Base-by-base conservation (phyloP, 1,140 invertebrate genomes). In the Drosophila punjabiensis region DNA sequence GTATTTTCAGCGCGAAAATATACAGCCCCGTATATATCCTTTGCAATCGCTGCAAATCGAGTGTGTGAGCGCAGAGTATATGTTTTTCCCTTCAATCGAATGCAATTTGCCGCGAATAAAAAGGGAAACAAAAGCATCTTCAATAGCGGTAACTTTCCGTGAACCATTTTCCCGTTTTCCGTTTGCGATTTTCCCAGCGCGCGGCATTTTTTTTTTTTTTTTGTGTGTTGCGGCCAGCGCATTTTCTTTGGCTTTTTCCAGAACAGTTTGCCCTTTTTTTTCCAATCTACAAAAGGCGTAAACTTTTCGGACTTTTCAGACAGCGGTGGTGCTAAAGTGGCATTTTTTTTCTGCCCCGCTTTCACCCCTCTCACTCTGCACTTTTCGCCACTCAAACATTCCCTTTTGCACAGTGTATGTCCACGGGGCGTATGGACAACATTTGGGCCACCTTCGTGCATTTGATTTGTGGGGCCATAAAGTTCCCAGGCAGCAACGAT, bases 401-500 rank as follows among this genome's bases (percentile, higher is more conserved):
- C 24, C 20, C 61, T 50, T 55, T 50, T 30, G 39, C 24, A 5
- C 50, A 39, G 50, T 53, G 64, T 71, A 58, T 39, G 68, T 71
- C 76, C 78, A 80, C 76, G 39, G 76, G 63, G 66, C 81, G 77
- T 81, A 74, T 81, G 79, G 56, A 66, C 76, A 79, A 66, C 58
- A 76, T 83, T 82, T 45, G 56, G 53, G 41, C 56, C 75, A 69
- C 59, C 66, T 71, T 79, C 63, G 66, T 79, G 81, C 74, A 89
- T 81, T 85, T 88, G 85, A 88, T 89, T 88, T 89, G 85, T 89
- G 85, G 32, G 86, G 74, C 81, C 78, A 88, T 88, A 89, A 85
- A 89, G 81, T 76, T 89, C 70, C 74, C 48, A 66, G 74, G 69
- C 77, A 47, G 52, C 68, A 67, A 69, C 37, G 63, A 68, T 71